Evolutionary conservation across 2,797 vertebrate species (phyloP).

Genomic region (Malacoraja senta): DNA sequence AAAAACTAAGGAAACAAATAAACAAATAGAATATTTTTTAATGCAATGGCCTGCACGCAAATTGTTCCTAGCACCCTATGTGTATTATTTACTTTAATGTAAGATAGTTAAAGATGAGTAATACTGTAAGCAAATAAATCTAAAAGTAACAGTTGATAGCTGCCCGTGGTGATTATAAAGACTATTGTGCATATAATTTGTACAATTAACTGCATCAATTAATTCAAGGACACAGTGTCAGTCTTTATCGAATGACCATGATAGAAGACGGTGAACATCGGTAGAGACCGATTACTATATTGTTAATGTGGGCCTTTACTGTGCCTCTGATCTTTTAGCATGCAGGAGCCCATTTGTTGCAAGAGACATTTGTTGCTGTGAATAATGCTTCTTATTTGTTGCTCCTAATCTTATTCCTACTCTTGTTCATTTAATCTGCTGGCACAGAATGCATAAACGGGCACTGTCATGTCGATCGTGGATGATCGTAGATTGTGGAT

Average conservation of each 20-base stretch:
- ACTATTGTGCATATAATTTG: background rate
- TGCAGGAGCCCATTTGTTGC: background rate
- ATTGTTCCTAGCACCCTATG: background rate
- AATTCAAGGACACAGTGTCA: background rate
- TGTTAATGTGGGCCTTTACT: background rate
- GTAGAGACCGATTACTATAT: background rate
- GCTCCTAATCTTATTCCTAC: background rate
- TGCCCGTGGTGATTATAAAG: background rate
- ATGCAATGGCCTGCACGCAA: background rate
- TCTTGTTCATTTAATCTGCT: slow-evolving; percentile 4
- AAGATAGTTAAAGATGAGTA: background rate
- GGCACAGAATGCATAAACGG: background rate
- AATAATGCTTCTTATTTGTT: background rate
- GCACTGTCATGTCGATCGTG: background rate
- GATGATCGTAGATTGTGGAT: too few species aligned
- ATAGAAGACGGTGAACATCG: background rate
- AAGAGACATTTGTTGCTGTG: background rate
- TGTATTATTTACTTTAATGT: background rate
- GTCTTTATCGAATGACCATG: background rate
- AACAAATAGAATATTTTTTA: background rate
- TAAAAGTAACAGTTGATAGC: background rate
- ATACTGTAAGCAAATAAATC: background rate
- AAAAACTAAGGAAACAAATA: background rate
- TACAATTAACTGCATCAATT: background rate
- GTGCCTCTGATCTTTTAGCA: background rate